These are phyloP conservation scores for Cottoperca gobio DNA, from an alignment of 2,797 vertebrate genomes.

Conservation along the genomic window DNA sequence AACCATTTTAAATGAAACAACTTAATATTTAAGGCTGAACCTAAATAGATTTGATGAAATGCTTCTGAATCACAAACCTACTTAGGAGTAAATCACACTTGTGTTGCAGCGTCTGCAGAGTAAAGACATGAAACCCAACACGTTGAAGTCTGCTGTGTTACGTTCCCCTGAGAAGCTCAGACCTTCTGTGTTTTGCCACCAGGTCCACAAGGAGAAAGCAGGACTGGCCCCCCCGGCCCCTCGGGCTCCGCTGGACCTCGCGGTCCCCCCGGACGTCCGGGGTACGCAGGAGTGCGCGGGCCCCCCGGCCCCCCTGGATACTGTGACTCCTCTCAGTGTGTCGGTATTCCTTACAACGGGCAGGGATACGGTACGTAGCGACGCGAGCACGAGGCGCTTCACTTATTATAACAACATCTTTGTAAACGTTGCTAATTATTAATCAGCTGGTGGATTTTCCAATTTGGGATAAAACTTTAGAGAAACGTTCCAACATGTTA, in stretches of 20 bases:
- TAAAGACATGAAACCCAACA: too few species aligned
- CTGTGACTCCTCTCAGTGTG: conserved; percentile 97
- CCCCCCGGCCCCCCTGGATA: conserved; percentile 93
- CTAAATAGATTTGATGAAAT: too few species aligned
- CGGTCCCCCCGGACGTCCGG: conserved; percentile 92
- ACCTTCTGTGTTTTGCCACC: background rate
- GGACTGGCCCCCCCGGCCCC: conserved; percentile 90
- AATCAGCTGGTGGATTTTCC: background rate
- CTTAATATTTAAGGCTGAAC: too few species aligned
- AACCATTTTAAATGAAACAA: too few species aligned
- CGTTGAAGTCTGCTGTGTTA: too few species aligned
- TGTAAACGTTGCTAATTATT: background rate
- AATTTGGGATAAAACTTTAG: background rate
- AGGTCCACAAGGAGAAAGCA: conserved; percentile 94
- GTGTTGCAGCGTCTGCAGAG: too few species aligned
- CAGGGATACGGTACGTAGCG: conserved; percentile 96
- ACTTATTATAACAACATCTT: background rate
- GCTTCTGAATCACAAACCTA: too few species aligned
- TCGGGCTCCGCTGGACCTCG: conserved; percentile 90
- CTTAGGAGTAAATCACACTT: too few species aligned
- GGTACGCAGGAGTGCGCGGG: conserved; percentile 90
- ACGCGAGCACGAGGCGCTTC: too few species aligned
- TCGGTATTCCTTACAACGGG: conserved; percentile 96
- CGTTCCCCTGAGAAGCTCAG: too few species aligned
- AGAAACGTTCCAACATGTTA: conserved; percentile 8